Conservation (phyloP, 2,797 vertebrate genomes). For the Lutjanus campechanus region DNA sequence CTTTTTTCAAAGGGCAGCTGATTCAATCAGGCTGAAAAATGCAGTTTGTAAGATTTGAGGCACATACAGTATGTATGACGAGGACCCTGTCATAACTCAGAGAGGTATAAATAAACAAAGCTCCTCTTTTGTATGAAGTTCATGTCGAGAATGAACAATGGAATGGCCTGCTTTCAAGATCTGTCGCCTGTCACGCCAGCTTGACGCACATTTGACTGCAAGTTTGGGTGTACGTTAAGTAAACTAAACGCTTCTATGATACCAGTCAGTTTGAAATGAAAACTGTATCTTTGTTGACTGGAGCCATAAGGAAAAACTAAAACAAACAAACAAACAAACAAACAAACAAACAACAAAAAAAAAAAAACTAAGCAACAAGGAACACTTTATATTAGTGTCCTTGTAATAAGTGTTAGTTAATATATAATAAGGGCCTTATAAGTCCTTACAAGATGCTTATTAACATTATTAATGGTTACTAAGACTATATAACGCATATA, state of each 20-base stretch:
- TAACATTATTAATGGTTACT: too few species aligned
- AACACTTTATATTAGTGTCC: too few species aligned
- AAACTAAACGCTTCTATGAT: slow-evolving; percentile 36
- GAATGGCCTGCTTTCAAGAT: slow-evolving; percentile 34
- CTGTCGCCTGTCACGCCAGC: slow-evolving; percentile 15
- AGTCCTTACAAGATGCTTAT: too few species aligned
- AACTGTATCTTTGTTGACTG: slow-evolving; percentile 10
- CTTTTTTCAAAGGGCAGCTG: slow-evolving; percentile 35
- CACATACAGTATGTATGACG: slow-evolving; percentile 25
- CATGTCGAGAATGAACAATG: slow-evolving; percentile 31
- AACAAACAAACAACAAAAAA: too few species aligned
- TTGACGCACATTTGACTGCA: slow-evolving; percentile 18
- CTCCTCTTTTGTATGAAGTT: slow-evolving; percentile 18
- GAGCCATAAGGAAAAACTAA: not conserved
- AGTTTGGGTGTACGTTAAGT: slow-evolving; percentile 17
- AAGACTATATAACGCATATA: too few species aligned
- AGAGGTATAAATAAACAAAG: slow-evolving; percentile 50
- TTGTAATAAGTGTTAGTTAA: too few species aligned
- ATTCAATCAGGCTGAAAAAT: slow-evolving; percentile 51
- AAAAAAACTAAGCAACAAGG: too few species aligned
- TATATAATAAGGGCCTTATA: too few species aligned
- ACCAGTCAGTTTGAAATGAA: not conserved
- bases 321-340: not conserved
- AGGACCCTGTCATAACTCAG: slow-evolving; percentile 41
- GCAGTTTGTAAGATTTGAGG: slow-evolving; percentile 76